A percentile compares a stretch with the other conserved stretches of the same genome.
Conservation (phyloP, 1,140 invertebrate genomes). For the Mactra quadrangularis region DNA sequence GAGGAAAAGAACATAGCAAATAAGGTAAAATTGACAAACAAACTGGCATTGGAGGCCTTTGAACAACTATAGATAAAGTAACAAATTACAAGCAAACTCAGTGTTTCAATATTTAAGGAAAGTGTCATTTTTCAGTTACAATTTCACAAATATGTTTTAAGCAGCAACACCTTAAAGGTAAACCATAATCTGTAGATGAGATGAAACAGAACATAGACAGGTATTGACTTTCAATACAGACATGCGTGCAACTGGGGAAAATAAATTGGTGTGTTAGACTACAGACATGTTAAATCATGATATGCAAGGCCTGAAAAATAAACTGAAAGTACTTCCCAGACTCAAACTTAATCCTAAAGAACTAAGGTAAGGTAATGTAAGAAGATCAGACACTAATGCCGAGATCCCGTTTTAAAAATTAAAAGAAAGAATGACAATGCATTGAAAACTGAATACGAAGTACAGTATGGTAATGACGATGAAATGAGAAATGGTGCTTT, state of each 20-base stretch:
- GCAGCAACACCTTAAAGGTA: too few relatives aligned
- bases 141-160: background rate
- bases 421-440: background rate
- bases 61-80: background rate
- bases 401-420: background rate
- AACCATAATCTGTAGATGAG: too few relatives aligned
- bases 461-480: constrained; percentile 3
- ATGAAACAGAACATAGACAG: too few relatives aligned
- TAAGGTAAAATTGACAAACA: background rate
- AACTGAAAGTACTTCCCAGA: too few relatives aligned
- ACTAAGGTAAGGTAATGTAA: too few relatives aligned
- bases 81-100: background rate
- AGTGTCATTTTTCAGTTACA: background rate
- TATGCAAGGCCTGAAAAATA: background rate
- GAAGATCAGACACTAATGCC: too few relatives aligned
- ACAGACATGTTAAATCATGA: too few relatives aligned
- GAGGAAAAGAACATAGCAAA: background rate
- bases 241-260: too few relatives aligned
- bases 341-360: background rate
- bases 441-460: constrained; percentile 2
- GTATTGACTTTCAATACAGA: too few relatives aligned
- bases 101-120: background rate
- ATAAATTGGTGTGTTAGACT: too few relatives aligned
- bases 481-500: background rate
- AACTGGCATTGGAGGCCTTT: background rate